A percentile compares a stretch with the other conserved stretches of the same genome.
These are phyloP conservation scores for Caenorhabditis virilis DNA, from an alignment of 2,888 invertebrate genomes.

Conservation along the genomic window DNA sequence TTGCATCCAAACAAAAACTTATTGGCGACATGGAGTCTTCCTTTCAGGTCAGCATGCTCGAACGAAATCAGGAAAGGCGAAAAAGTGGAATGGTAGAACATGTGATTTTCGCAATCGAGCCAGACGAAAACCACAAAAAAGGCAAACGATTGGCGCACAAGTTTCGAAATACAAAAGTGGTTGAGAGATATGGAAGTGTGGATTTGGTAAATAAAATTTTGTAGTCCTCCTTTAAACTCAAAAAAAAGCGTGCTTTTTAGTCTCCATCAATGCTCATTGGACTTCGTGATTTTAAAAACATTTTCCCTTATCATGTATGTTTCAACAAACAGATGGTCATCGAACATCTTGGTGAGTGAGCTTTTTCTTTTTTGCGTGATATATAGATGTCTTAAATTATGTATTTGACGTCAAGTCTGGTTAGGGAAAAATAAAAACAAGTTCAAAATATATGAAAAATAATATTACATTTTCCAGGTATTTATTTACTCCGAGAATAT, in stretches of 20 bases:
- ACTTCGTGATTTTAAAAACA: conserved; percentile 48
- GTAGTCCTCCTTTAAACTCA: no score
- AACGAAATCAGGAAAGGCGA: conserved; percentile 58
- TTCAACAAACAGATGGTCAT: conserved; percentile 64
- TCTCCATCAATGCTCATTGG: conserved; percentile 19
- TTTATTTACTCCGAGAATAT: conserved; percentile 58
- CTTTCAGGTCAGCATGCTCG: conserved; percentile 52
- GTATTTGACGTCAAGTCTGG: conserved; percentile 1
- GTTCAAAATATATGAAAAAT: no score
- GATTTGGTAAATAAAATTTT: no score
- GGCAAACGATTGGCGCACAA: conserved; percentile 47
- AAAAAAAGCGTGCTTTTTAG: no score
- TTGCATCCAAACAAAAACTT: no score
- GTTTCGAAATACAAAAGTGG: conserved; percentile 22
- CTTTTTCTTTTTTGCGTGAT: not conserved
- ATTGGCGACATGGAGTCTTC: no score
- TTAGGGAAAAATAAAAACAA: no score
- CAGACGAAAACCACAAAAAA: conserved; percentile 49
- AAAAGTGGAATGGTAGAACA: conserved; percentile 60
- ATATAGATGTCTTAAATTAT: not conserved
- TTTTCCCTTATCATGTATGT: conserved; percentile 65
- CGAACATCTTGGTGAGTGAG: conserved; percentile 59
- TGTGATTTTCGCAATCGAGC: conserved; percentile 58
- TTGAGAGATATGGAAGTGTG: no score
- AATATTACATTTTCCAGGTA: no score